Percentiles rank a stretch among this genome's conserved stretches.
These are phyloP conservation scores for Tachina grossa DNA, from an alignment of 2,888 invertebrate species.

Conservation along the genomic window DNA sequence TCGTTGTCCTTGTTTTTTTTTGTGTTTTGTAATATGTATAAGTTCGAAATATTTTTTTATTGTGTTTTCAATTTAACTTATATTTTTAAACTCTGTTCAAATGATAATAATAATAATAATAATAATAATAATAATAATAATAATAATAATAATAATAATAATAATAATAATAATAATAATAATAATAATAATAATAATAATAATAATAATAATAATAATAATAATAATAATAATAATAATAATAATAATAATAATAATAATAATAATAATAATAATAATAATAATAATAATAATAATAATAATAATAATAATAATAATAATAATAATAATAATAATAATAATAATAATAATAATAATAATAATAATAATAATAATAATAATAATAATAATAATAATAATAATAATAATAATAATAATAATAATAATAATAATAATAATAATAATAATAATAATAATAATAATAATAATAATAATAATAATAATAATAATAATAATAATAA, in stretches of 20 bases:
- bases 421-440: neutral
- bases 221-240: neutral
- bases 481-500: neutral
- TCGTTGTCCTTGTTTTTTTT: constrained; percentile 67
- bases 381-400: neutral
- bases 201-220: neutral
- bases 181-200: neutral
- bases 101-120: neutral
- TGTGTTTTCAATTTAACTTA: constrained; percentile 73
- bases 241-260: neutral
- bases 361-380: neutral
- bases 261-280: neutral
- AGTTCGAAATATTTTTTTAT: constrained; percentile 80
- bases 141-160: neutral
- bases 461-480: neutral
- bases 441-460: neutral
- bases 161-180: neutral
- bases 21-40: constrained; percentile 73
- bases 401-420: neutral
- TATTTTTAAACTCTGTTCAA: constrained; percentile 43
- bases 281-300: neutral
- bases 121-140: neutral
- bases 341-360: neutral
- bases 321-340: neutral
- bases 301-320: neutral